Evolutionary conservation across 2,888 invertebrate genomes (phyloP).

Genomic region (Ormyrus pomaceus): DNA sequence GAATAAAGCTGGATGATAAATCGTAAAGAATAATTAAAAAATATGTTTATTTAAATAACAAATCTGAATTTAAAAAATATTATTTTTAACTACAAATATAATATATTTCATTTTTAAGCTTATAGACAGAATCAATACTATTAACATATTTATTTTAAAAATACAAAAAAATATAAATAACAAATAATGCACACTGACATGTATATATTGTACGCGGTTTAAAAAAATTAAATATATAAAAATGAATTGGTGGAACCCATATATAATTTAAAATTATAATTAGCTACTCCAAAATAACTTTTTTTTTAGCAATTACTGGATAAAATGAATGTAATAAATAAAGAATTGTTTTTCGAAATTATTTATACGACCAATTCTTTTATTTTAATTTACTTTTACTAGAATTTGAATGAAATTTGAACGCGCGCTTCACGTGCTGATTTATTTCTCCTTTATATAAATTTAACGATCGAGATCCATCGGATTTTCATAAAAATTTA

Average conservation of each 20-base stretch:
- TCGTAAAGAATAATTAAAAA: conserved; percentile 58
- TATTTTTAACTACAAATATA: conserved; percentile 25
- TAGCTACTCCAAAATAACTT: conserved; percentile 25
- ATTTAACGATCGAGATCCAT: no score
- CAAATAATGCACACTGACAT: conserved; percentile 32
- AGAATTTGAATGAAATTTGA: neutral
- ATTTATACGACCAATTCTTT: neutral
- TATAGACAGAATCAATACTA: conserved; percentile 35
- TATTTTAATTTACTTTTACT: conserved; percentile 7
- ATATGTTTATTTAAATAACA: conserved; percentile 58
- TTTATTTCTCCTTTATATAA: no score
- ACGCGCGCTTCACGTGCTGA: no score
- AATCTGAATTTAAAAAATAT: conserved; percentile 31
- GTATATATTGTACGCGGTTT: conserved; percentile 31
- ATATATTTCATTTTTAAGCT: conserved; percentile 32
- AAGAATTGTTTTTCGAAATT: conserved; percentile 19
- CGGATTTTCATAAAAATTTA: no score
- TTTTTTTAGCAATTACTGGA: conserved; percentile 9
- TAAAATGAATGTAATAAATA: conserved; percentile 28
- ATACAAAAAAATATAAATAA: conserved; percentile 13
- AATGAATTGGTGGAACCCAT: neutral
- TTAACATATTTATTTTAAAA: conserved; percentile 34
- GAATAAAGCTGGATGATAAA: conserved; percentile 50
- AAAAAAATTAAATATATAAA: conserved; percentile 21
- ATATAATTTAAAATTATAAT: conserved; percentile 30